Evolutionary conservation across 2,888 invertebrate genomes (phyloP).

Genomic region (Camponotus fellah): DNA sequence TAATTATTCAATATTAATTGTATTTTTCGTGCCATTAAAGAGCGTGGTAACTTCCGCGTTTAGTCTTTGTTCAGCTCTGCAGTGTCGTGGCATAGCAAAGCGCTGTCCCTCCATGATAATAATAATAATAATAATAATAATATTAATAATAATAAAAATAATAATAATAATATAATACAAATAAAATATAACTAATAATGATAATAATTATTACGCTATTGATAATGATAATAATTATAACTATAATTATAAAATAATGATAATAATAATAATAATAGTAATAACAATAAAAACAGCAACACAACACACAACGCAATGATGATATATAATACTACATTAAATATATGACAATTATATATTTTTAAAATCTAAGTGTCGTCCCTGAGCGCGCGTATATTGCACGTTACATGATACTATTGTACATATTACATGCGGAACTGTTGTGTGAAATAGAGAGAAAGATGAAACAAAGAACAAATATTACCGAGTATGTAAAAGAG

Average conservation of each 20-base stretch:
- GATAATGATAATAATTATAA: constrained; percentile 81
- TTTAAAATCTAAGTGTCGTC: constrained; percentile 86
- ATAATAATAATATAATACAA: constrained; percentile 73
- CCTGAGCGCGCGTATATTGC: constrained; percentile 83
- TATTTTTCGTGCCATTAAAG: constrained; percentile 84
- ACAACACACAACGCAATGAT: constrained; percentile 73
- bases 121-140: constrained; percentile 80
- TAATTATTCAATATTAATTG: constrained; percentile 23
- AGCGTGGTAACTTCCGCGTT: constrained; percentile 84
- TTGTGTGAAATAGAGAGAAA: constrained; percentile 73
- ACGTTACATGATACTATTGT: constrained; percentile 68
- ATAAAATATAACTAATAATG: constrained; percentile 75
- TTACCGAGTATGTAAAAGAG: constrained; percentile 62
- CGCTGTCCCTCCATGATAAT: constrained; percentile 86
- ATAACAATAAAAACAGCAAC: constrained; percentile 58
- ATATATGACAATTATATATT: constrained; percentile 85
- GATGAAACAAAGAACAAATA: constrained; percentile 63
- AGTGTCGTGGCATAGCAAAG: constrained; percentile 85
- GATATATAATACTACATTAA: constrained; percentile 81
- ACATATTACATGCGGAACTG: constrained; percentile 81
- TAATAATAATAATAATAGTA: constrained; percentile 60
- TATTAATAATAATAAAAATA: constrained; percentile 84
- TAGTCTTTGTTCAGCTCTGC: constrained; percentile 84
- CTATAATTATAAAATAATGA: constrained; percentile 74
- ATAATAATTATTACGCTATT: constrained; percentile 78